Conservation (phyloP, 2,113 vertebrate species). For the Ursus arctos region DNA sequence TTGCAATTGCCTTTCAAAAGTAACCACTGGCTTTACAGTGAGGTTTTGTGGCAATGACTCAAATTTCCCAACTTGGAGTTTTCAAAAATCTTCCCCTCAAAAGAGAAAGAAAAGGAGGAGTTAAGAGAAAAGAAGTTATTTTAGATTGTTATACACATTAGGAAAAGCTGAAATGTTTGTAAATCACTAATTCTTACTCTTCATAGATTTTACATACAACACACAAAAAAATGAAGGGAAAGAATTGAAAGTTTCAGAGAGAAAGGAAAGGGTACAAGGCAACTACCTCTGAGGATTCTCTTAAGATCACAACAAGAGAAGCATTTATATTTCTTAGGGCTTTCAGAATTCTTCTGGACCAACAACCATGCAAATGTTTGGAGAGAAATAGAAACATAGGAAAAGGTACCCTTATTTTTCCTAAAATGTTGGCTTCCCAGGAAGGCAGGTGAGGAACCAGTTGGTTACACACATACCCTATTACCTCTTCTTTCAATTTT, state of each 20-base stretch:
- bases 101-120: not conserved
- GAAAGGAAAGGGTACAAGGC: not conserved
- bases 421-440: not conserved
- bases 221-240: not conserved
- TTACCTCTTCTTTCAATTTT: not conserved
- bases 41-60: not conserved
- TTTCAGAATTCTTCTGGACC: not conserved
- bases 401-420: not conserved
- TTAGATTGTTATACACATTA: not conserved
- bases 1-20: not conserved
- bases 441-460: not conserved
- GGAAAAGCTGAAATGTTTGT: not conserved
- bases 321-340: not conserved
- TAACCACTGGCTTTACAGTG: not conserved
- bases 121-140: not conserved
- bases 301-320: not conserved
- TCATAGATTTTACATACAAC: not conserved
- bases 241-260: not conserved
- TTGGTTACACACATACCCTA: rapidly evolving
- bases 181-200: not conserved
- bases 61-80: not conserved
- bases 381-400: not conserved
- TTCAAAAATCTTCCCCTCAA: not conserved
- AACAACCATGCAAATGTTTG: not conserved
- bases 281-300: not conserved